These are phyloP conservation scores for Dendrocincla tyrannina DNA, from an alignment of 2,797 vertebrate species.

Conservation along the genomic window DNA sequence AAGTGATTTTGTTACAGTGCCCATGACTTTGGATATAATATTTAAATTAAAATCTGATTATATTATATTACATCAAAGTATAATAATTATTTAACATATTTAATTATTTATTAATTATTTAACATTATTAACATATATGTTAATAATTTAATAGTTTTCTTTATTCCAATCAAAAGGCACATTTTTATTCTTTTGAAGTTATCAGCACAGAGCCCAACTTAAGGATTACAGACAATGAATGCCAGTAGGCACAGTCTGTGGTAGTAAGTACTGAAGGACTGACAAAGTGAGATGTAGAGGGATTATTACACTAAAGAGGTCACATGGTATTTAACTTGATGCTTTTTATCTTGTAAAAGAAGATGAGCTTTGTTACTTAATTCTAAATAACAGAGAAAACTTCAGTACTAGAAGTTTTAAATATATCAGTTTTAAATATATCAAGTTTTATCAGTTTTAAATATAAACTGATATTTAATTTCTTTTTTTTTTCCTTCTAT, in stretches of 20 bases:
- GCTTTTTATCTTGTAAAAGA: neutral
- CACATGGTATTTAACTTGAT: neutral
- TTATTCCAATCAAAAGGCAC: neutral
- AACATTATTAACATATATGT: too few species aligned
- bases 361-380: neutral
- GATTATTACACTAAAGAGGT: neutral
- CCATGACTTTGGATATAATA: neutral
- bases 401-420: neutral
- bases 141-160: neutral
- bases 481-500: neutral
- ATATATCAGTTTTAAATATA: neutral
- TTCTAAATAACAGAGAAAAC: neutral
- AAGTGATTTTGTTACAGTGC: neutral
- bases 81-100: too few species aligned
- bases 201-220: neutral
- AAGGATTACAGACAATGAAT: neutral
- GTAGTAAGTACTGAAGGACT: neutral
- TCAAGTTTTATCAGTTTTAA: neutral
- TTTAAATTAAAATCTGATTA: slow-evolving; percentile 17
- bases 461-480: neutral
- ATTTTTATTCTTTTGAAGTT: neutral
- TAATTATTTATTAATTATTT: too few species aligned
- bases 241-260: neutral
- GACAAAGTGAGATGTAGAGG: neutral
- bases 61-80: neutral